phyloP scores from a whole-genome alignment of 2,797 vertebrate species.

The Balearica regulorum region DNA sequence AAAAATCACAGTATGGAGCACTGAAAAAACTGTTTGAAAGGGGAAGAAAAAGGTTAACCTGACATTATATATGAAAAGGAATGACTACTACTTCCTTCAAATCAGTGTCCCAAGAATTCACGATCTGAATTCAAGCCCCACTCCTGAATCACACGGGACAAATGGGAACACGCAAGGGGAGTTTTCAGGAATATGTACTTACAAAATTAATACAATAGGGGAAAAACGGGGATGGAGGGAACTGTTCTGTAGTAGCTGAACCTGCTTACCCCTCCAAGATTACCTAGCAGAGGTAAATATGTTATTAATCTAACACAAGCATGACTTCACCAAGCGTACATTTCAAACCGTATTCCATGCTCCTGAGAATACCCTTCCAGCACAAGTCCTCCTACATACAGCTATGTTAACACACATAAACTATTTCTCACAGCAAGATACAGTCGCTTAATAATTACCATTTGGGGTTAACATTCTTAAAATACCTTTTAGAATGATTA shows the following conservation, averaged over 20 bases:
- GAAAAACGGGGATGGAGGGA: not conserved
- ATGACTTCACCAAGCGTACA: conserved; percentile 2
- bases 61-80: not conserved
- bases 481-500: conserved; percentile 4
- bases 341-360: not conserved
- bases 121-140: not conserved
- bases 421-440: not conserved
- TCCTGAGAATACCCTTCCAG: not conserved
- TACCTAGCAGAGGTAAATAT: not conserved
- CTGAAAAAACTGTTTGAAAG: not conserved
- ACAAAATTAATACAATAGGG: not conserved
- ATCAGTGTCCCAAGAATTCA: not conserved
- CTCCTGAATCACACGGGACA: accelerated
- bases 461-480: not conserved
- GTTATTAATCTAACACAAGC: not conserved
- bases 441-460: not conserved
- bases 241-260: not conserved
- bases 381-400: not conserved
- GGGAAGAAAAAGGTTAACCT: not conserved
- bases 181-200: not conserved
- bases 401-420: not conserved
- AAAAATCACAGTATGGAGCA: not conserved
- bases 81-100: not conserved
- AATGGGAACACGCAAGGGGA: not conserved
- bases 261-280: not conserved